Evolutionary conservation across 2,113 vertebrate species (phyloP), one percentile per base, ranked within the genome.

Genomic region (Prietella phreatophila): DNA sequence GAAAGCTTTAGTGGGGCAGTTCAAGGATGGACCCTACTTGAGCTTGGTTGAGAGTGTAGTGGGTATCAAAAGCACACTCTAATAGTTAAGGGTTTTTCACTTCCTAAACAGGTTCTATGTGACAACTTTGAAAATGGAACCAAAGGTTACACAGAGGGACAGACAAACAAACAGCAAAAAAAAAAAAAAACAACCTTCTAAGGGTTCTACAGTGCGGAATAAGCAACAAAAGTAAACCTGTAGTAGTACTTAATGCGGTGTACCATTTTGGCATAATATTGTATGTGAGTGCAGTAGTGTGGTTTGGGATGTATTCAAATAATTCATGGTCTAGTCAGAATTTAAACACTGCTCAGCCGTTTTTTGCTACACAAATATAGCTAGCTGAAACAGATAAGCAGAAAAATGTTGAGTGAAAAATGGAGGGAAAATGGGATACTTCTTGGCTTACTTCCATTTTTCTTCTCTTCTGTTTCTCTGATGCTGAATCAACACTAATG

Each of bases 221-320:
- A 47, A 75, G 39, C 71, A 78, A 79, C 27, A 80, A 33, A 30
- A 30, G 50, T 30, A 15, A 80, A 55, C 15, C 25, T 78, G 75
- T 2, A n/a, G 42, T 53, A n/a, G 78, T n/a, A 53, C 42, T 78
- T 78, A n/a, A 78, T 13, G 11, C n/a, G 42, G 25, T 56, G 50
- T 80, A 56, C 1, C 50, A 55, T 80, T 80, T 30, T n/a, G 15
- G 15, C 50, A 56, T 19, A 80, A n/a, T 53, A 19, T 1, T 58
- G 9, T 50, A 2, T 79, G 27, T 33, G 14, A 80, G 50, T 56
- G 50, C 78, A 9, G 15, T 55, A 56, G n/a, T 80, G 27, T n/a
- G 75, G 75, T 78, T n/a, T 78, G 42, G 42, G 42, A 78, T 75
- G 71, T 42, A 75, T 20, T 50, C 75, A 50, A 78, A 78, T 8